Conservation (phyloP, 2,797 vertebrate genomes). For the Pseudochirops cupreus region DNA sequence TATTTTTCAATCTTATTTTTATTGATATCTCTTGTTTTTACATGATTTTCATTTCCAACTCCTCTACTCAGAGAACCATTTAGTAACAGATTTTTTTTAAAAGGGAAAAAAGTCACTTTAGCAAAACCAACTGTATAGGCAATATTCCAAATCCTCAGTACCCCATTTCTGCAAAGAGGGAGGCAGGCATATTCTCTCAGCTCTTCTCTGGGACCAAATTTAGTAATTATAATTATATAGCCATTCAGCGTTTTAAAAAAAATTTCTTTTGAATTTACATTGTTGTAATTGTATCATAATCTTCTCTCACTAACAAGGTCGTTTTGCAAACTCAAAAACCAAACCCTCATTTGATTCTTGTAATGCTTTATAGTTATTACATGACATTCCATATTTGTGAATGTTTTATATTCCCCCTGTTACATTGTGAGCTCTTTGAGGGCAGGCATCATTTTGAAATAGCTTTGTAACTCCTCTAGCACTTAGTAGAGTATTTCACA, state of each 20-base stretch:
- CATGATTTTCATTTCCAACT: conserved; percentile 51
- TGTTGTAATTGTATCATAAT: background rate
- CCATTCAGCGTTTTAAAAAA: background rate
- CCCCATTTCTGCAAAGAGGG: background rate
- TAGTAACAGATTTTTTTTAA: conserved; percentile 14
- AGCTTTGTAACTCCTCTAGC: background rate
- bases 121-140: background rate
- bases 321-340: background rate
- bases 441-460: background rate
- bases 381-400: background rate
- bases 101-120: background rate
- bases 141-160: background rate
- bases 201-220: background rate
- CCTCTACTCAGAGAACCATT: background rate
- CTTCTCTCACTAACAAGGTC: background rate
- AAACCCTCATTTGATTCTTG: background rate
- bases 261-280: background rate
- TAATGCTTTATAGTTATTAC: background rate
- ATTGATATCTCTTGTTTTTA: background rate
- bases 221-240: background rate
- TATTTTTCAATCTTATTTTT: background rate
- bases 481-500: background rate
- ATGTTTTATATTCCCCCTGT: background rate
- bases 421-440: background rate
- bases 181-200: background rate